These are phyloP conservation scores for Electrona antarctica DNA, from an alignment of 2,113 vertebrate genomes.

Conservation along the genomic window DNA sequence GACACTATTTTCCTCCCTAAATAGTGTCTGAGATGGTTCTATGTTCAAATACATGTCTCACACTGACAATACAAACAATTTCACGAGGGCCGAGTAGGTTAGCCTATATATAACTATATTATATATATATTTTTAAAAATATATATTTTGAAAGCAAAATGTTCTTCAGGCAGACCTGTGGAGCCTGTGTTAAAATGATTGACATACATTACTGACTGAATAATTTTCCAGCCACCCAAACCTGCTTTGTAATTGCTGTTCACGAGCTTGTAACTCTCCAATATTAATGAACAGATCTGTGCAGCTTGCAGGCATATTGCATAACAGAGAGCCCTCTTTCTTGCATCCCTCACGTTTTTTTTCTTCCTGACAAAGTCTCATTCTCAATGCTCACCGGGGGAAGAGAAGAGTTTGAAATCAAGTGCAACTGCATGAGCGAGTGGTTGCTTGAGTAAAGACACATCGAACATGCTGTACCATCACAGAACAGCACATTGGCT, in stretches of 20 bases:
- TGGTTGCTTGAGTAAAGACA: constrained; percentile 19
- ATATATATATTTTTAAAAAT: not conserved
- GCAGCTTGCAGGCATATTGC: constrained; percentile 36
- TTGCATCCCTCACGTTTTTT: constrained; percentile 23
- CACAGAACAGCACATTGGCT: constrained; percentile 18
- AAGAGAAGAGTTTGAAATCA: constrained; percentile 39
- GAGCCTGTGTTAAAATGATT: not conserved
- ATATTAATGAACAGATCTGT: constrained; percentile 46
- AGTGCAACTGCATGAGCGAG: constrained; percentile 28
- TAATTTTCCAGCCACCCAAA: constrained; percentile 31
- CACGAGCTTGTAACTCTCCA: constrained; percentile 39
- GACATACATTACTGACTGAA: constrained; percentile 7
- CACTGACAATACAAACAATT: too few relatives aligned
- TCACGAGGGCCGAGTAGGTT: too few relatives aligned
- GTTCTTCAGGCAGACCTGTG: not conserved
- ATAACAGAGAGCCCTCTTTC: constrained; percentile 23
- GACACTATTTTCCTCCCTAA: too few relatives aligned
- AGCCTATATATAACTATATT: not conserved
- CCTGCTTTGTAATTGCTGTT: constrained; percentile 47
- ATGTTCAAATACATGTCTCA: too few relatives aligned
- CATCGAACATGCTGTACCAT: not conserved
- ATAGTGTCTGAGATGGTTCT: too few relatives aligned
- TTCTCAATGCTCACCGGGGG: constrained; percentile 41
- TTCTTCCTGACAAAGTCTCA: constrained; percentile 24
- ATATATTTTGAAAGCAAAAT: constrained; percentile 1